Conservation (phyloP, 2,888 invertebrate genomes). For the Harpagoxenus sublaevis region DNA sequence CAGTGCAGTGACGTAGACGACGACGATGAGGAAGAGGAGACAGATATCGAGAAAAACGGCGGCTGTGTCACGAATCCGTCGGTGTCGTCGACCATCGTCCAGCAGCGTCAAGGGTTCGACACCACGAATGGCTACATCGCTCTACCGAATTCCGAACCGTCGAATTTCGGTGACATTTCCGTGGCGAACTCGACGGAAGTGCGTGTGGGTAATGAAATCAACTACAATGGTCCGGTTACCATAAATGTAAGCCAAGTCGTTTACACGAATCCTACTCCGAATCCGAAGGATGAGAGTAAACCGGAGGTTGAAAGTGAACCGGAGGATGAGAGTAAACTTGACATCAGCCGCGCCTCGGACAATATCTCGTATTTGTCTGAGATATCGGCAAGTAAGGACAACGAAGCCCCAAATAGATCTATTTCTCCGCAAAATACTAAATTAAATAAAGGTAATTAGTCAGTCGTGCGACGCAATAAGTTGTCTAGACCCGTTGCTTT, state of each 20-base stretch:
- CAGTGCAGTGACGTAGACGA: slow-evolving; percentile 76
- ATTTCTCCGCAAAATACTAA: too few relatives aligned
- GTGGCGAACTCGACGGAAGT: slow-evolving; percentile 91
- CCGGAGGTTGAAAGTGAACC: too few relatives aligned
- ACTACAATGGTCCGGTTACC: slow-evolving; percentile 90
- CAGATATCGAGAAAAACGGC: slow-evolving; percentile 64
- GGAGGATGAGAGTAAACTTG: too few relatives aligned
- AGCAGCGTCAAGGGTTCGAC: slow-evolving; percentile 68
- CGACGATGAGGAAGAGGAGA: slow-evolving; percentile 60
- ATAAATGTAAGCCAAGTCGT: slow-evolving; percentile 90
- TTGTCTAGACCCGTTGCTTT: too few relatives aligned
- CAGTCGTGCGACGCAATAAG: too few relatives aligned
- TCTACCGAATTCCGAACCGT: slow-evolving; percentile 78
- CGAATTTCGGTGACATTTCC: slow-evolving; percentile 89
- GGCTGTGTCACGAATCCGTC: slow-evolving; percentile 65
- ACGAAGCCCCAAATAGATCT: too few relatives aligned
- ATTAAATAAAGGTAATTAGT: too few relatives aligned
- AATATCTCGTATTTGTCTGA: too few relatives aligned
- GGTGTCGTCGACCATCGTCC: slow-evolving; percentile 59
- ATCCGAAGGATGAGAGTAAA: too few relatives aligned
- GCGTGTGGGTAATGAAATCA: slow-evolving; percentile 90
- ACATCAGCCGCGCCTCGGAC: too few relatives aligned
- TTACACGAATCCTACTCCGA: slow-evolving; percentile 83
- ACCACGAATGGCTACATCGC: slow-evolving; percentile 70
- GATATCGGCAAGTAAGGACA: too few relatives aligned